Conservation (phyloP, 2,888 invertebrate genomes). For the Zele albiditarsus region DNA sequence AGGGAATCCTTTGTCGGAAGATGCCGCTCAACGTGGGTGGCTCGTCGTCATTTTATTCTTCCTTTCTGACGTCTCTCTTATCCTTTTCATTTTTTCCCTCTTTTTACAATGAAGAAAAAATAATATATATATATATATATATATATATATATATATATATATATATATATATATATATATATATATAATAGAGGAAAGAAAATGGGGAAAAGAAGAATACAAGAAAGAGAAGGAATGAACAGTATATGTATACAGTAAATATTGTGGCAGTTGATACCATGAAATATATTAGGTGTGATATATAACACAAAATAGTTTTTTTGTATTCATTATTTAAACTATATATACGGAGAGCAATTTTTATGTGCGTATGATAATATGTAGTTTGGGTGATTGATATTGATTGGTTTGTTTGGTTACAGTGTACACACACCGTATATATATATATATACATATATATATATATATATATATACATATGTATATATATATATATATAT, state of each 20-base stretch:
- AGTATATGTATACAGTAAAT: slow-evolving; percentile 29
- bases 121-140: too few species aligned
- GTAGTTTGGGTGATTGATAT: slow-evolving; percentile 67
- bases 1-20: slow-evolving; percentile 60
- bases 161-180: too few species aligned
- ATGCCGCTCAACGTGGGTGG: slow-evolving; percentile 62
- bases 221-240: slow-evolving; percentile 14
- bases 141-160: slow-evolving; percentile 20
- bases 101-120: slow-evolving; percentile 19
- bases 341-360: slow-evolving; percentile 45
- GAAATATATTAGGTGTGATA: slow-evolving; percentile 1
- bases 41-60: slow-evolving; percentile 50
- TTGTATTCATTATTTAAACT: background rate
- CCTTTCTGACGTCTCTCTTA: slow-evolving; percentile 42
- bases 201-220: background rate
- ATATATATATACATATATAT: too few species aligned
- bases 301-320: background rate
- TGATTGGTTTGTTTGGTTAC: slow-evolving; percentile 70
- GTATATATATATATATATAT: slow-evolving; percentile 43
- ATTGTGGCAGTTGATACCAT: background rate
- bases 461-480: too few species aligned
- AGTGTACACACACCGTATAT: slow-evolving; percentile 65
- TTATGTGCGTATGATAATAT: slow-evolving; percentile 53
- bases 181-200: too few species aligned
- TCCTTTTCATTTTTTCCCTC: slow-evolving; percentile 40